phyloP scores from a whole-genome alignment of 2,888 invertebrate species.

The Plusia festucae region DNA sequence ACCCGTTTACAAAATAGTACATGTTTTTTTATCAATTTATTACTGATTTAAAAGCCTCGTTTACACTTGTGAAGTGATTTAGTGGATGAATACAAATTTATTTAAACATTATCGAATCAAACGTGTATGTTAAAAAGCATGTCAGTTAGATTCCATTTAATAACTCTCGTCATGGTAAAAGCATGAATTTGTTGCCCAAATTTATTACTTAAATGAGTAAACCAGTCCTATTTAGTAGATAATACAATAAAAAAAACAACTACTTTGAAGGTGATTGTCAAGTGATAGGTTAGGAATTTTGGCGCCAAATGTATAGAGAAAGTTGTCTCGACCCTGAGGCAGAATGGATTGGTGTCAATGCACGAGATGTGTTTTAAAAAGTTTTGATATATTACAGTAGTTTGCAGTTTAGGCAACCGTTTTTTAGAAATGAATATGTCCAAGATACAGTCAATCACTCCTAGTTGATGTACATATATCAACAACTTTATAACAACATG shows the following conservation, averaged over 20 bases:
- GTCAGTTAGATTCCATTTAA: background rate
- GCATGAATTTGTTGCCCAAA: background rate
- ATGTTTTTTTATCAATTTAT: conserved; percentile 32
- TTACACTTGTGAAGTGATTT: conserved; percentile 1
- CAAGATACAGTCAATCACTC: background rate
- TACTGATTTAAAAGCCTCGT: conserved; percentile 19
- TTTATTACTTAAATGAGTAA: conserved; percentile 1
- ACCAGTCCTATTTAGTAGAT: background rate
- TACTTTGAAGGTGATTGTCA: conserved; percentile 55
- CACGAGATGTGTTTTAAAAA: conserved; percentile 58
- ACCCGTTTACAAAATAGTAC: conserved; percentile 38
- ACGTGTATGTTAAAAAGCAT: conserved; percentile 3
- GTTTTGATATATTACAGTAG: conserved; percentile 32
- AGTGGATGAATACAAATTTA: conserved; percentile 2
- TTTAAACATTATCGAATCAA: background rate
- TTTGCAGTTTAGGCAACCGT: conserved; percentile 8
- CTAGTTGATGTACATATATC: background rate
- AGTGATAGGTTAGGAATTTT: conserved; percentile 80
- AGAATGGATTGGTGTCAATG: conserved; percentile 72
- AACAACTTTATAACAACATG: background rate
- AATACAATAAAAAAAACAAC: conserved; percentile 49
- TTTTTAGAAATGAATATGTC: conserved; percentile 25
- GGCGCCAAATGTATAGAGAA: conserved; percentile 82
- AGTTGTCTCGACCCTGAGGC: conserved; percentile 75
- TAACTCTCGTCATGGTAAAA: background rate